Conservation (phyloP, 2,888 invertebrate species). For the Thymelicus lineola region DNA sequence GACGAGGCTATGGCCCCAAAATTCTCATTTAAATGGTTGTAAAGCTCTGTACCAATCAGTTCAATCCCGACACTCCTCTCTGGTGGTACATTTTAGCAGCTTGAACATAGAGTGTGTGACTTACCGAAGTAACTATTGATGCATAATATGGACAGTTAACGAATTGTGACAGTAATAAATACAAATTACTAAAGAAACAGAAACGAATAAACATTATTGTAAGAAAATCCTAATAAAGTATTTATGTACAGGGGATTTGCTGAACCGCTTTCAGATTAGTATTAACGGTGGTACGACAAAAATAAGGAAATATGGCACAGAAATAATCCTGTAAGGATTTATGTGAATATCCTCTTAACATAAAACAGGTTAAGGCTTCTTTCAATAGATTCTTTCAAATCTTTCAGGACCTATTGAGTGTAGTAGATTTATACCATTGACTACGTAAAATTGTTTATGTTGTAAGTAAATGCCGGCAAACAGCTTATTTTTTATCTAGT, state of each 20-base stretch:
- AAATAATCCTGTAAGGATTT: slow-evolving; percentile 33
- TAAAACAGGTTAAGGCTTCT: slow-evolving; percentile 28
- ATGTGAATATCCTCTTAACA: slow-evolving; percentile 29
- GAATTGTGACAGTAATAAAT: too few relatives aligned
- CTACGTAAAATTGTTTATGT: slow-evolving; percentile 2
- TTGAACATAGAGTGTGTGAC: too few relatives aligned
- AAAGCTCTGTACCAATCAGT: too few relatives aligned
- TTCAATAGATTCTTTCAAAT: slow-evolving; percentile 29
- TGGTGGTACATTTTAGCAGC: too few relatives aligned
- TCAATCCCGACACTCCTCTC: too few relatives aligned
- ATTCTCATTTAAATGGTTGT: too few relatives aligned
- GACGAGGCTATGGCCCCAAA: too few relatives aligned
- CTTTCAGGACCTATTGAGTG: slow-evolving; percentile 1
- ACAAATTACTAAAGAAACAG: slow-evolving; percentile 7
- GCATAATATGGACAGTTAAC: too few relatives aligned
- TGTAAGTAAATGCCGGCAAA: too few relatives aligned
- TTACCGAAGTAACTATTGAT: too few relatives aligned
- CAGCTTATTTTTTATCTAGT: too few relatives aligned
- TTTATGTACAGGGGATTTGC: slow-evolving; percentile 13
- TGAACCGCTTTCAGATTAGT: slow-evolving; percentile 29
- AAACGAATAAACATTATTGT: not conserved
- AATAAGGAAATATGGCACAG: slow-evolving; percentile 24
- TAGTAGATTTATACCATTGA: slow-evolving; percentile 17
- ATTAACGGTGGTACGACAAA: slow-evolving; percentile 26
- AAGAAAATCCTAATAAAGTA: slow-evolving; percentile 18